phyloP scores from a whole-genome alignment of 2,797 vertebrate genomes.

The Enteromius radiatus region DNA sequence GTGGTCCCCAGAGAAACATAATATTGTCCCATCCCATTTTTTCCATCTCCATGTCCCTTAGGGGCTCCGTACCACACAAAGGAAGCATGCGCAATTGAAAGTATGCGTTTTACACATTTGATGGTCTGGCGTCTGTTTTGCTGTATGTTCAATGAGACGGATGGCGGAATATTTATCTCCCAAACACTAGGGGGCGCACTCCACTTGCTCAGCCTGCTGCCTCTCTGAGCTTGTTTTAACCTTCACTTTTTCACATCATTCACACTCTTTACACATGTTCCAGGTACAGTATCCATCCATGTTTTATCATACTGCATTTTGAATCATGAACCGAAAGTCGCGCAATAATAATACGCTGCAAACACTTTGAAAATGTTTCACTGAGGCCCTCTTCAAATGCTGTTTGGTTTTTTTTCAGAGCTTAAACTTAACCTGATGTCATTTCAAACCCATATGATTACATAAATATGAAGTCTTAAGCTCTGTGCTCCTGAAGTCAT shows the following conservation, averaged over 20 bases:
- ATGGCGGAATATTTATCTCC: conserved; percentile 44
- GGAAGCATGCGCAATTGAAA: conserved; percentile 56
- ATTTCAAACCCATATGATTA: neutral
- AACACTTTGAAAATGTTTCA: conserved; percentile 35
- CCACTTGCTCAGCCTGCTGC: conserved; percentile 67
- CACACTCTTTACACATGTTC: neutral
- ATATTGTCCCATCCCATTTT: neutral
- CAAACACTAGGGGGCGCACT: conserved; percentile 44
- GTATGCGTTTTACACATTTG: conserved; percentile 24
- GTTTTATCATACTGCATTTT: neutral
- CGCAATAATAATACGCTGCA: too few species aligned
- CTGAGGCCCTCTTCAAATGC: conserved; percentile 5
- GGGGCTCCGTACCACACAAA: conserved; percentile 12
- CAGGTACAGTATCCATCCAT: conserved; percentile 49
- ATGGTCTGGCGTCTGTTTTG: conserved; percentile 44
- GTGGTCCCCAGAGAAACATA: neutral
- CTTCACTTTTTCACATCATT: conserved; percentile 63
- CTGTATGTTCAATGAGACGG: conserved; percentile 26
- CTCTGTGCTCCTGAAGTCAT: neutral
- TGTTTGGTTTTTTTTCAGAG: neutral
- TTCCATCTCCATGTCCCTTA: neutral
- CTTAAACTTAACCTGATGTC: neutral
- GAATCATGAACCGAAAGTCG: neutral
- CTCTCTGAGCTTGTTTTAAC: conserved; percentile 57
- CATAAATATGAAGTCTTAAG: neutral